Evolutionary conservation across 2,113 vertebrate species (phyloP).

Genomic region (Glaucomys volans): DNA sequence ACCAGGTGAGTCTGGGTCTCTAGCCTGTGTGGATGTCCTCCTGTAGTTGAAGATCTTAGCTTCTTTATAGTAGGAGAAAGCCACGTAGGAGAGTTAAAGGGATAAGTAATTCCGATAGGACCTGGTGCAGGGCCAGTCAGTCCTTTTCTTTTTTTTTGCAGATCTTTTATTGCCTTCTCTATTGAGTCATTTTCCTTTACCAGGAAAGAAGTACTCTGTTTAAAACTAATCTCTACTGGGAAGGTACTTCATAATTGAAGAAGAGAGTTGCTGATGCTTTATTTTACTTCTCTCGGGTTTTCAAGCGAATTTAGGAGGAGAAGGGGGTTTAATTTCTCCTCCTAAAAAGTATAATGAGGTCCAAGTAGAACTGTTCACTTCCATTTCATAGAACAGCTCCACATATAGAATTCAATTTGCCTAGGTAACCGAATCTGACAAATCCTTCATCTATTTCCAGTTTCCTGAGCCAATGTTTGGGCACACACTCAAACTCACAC

Average conservation of each 20-base stretch:
- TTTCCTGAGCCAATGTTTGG: not conserved
- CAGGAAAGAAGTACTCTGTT: not conserved
- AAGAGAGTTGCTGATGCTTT: constrained; percentile 7
- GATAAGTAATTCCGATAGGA: not conserved
- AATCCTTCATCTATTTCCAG: not conserved
- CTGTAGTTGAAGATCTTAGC: accelerated
- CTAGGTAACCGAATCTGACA: not conserved
- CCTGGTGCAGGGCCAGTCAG: not conserved
- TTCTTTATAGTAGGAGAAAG: not conserved
- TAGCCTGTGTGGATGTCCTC: not conserved
- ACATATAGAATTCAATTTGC: not conserved
- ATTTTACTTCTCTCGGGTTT: constrained; percentile 54
- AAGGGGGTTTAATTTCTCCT: constrained; percentile 6
- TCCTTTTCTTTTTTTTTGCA: constrained; percentile 41
- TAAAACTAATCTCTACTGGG: constrained; percentile 9
- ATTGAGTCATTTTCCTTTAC: not conserved
- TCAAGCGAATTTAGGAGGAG: constrained; percentile 33
- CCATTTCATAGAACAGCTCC: not conserved
- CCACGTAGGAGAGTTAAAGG: not conserved
- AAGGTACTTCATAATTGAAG: constrained; percentile 7
- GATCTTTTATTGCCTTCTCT: constrained; percentile 37
- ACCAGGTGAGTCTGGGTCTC: constrained; percentile 90
- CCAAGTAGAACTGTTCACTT: not conserved
- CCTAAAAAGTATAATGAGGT: not conserved
- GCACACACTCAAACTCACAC: not conserved